Evolutionary conservation across 2,797 vertebrate genomes (phyloP).

Genomic region (Brachyalestes nurse): DNA sequence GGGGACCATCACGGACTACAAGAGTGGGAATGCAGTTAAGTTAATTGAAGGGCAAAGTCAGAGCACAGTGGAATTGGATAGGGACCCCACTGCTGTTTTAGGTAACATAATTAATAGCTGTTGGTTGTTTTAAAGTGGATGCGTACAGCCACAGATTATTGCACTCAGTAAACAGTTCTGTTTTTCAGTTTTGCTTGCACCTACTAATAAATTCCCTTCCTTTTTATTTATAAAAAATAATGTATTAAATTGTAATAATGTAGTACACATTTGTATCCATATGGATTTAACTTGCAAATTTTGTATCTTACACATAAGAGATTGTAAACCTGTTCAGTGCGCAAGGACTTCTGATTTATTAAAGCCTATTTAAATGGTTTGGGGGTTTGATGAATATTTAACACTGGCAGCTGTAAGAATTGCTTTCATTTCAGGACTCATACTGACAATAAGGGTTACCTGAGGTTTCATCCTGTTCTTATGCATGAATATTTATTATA

Average conservation of each 20-base stretch:
- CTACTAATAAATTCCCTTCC: no score
- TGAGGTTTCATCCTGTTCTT: not conserved
- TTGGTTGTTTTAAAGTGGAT: not conserved
- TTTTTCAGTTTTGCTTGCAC: no score
- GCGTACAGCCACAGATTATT: no score
- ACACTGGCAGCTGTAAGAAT: not conserved
- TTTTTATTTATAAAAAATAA: no score
- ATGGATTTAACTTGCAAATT: no score
- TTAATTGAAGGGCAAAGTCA: constrained; percentile 4
- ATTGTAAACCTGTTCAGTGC: no score
- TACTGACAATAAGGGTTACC: not conserved
- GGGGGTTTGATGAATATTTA: not conserved
- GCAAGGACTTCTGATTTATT: no score
- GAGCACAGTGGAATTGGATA: not conserved
- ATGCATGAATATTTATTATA: not conserved
- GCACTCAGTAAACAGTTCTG: no score
- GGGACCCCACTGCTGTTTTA: not conserved
- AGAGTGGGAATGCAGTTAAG: not conserved
- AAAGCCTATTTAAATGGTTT: no score
- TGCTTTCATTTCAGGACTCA: not conserved
- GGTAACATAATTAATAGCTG: constrained; percentile 2
- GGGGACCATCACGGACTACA: not conserved
- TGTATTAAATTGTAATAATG: no score
- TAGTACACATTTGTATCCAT: no score
- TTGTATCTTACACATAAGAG: no score